Base-by-base conservation (phyloP, 2,888 invertebrate species). In the Proisotoma minuta region DNA sequence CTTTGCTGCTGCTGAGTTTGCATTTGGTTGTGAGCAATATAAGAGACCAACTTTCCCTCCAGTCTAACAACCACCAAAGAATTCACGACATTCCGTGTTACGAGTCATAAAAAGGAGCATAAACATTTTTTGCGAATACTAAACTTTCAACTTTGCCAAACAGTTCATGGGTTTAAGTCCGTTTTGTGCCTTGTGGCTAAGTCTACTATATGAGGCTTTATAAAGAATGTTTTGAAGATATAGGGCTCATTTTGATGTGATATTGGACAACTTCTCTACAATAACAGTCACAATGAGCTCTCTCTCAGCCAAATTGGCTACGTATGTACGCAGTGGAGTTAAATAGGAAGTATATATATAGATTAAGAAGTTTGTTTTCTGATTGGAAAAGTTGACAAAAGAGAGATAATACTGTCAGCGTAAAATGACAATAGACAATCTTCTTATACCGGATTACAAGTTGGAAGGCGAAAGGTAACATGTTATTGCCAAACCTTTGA, bases 61-160 rank as follows among this genome's bases (percentile, higher is more conserved):
- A 43, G 34, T 34, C 43, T 43, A 43, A 43, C 43, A 43, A 43
- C 8, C 15, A 26, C 26, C 10, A 24, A 51, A n/a, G 28, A 65
- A 61, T 57, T 62, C 64, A 62, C 66, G 69, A 67, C 69, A 69
- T 69, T 65, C 66, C 60, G 60, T 66, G 65, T 69, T 69, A 69
- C 63, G 69, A 69, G 65, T 65, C 67, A 67, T 69, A 67, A 69
- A 69, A 67, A 62, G 47, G 69, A 51, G 53, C 66, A 69, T 69
- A 69, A 69, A 69, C 69, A 67, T 69, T 66, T n/a, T 63, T 66
- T 66, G 63, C 58, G 60, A 60, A 58, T 66, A 57, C 58, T 66
- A 54, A 59, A 59, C 59, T 63, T 59, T 60, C 53, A 63, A 54
- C 66, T 66, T 66, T 66, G 24, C 27, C 51, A 26, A 12, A 43